Evolutionary conservation across 2,113 vertebrate genomes (phyloP).

Genomic region (Macroglossus sobrinus): DNA sequence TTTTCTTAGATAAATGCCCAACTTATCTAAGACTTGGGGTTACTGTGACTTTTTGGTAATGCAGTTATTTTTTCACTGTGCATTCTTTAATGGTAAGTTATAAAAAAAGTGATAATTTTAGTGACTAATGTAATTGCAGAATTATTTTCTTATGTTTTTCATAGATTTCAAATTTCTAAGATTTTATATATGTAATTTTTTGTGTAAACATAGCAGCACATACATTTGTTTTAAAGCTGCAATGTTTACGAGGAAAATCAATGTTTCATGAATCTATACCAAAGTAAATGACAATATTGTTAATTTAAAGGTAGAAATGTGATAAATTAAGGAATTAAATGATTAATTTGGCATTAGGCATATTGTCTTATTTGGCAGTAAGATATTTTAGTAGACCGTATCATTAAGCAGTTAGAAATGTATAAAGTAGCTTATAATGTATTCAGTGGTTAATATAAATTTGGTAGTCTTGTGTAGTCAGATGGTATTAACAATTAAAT

Average conservation of each 20-base stretch:
- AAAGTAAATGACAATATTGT: neutral
- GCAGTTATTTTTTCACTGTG: neutral
- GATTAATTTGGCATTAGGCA: neutral
- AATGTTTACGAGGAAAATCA: neutral
- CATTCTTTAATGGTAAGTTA: neutral
- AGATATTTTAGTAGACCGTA: neutral
- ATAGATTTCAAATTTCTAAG: neutral
- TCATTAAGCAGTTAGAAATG: neutral
- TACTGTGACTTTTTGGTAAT: neutral
- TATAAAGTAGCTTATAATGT: neutral
- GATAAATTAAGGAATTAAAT: neutral
- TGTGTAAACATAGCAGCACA: neutral
- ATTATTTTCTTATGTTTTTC: neutral
- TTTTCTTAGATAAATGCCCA: neutral
- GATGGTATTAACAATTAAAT: neutral
- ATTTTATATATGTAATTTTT: neutral
- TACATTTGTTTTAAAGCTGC: neutral
- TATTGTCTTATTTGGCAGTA: neutral
- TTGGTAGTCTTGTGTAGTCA: neutral
- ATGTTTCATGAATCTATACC: neutral
- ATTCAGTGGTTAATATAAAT: neutral
- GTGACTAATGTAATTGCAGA: neutral
- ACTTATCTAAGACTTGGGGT: neutral
- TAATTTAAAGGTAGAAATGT: neutral
- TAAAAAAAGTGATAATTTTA: neutral